phyloP scores from a whole-genome alignment of 2,113 vertebrate genomes.

The Melanostigma gelatinosum region DNA sequence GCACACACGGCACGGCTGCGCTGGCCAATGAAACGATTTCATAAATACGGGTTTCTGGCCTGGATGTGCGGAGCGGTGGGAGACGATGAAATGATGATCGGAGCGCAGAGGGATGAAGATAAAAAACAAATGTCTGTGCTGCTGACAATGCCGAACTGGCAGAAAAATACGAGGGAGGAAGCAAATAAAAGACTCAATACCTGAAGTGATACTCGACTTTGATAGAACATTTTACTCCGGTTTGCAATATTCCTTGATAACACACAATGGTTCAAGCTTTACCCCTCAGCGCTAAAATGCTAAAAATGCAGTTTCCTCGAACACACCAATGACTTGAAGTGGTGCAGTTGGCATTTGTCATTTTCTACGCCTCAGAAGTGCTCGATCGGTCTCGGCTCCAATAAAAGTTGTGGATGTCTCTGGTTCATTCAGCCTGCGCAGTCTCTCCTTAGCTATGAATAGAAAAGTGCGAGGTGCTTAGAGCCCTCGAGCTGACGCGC shows the following conservation, averaged over 20 bases:
- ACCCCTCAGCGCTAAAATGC: conserved; percentile 3
- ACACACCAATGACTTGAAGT: conserved; percentile 1
- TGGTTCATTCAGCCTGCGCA: neutral
- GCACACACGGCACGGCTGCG: conserved; percentile 18
- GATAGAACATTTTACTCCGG: conserved; percentile 54
- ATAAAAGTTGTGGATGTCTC: neutral
- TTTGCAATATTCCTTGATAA: conserved; percentile 39
- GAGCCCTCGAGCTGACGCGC: neutral
- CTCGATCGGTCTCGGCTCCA: conserved; percentile 2
- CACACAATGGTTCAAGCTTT: conserved; percentile 28
- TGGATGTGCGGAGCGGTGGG: conserved; percentile 48
- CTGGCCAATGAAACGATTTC: conserved; percentile 38
- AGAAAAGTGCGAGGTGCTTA: conserved; percentile 1
- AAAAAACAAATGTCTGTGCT: conserved; percentile 54
- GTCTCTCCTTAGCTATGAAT: neutral
- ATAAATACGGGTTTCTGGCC: conserved; percentile 59
- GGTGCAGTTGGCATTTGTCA: conserved; percentile 6
- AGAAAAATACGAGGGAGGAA: conserved; percentile 46
- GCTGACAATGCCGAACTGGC: conserved; percentile 68
- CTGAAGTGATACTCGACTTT: conserved; percentile 51
- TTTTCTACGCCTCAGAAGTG: neutral
- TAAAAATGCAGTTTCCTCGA: conserved; percentile 29
- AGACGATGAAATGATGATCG: conserved; percentile 65
- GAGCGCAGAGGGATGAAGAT: conserved; percentile 55
- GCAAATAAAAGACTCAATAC: conserved; percentile 50